These are phyloP conservation scores for Leptosomus discolor DNA, from an alignment of 2,113 vertebrate species.

Conservation along the genomic window DNA sequence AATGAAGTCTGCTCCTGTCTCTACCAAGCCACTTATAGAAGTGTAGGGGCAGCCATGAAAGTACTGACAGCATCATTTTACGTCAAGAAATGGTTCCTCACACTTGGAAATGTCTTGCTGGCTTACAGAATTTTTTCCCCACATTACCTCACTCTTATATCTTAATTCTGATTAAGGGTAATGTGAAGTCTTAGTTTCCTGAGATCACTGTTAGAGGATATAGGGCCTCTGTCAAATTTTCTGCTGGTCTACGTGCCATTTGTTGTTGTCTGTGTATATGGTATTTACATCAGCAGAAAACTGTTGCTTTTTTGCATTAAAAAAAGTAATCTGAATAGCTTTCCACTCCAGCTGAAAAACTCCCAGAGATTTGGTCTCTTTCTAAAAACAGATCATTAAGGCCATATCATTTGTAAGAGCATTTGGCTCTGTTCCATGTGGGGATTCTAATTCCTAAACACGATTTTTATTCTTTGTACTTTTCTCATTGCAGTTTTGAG, in stretches of 20 bases:
- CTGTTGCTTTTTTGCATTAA: background rate
- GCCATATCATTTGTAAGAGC: background rate
- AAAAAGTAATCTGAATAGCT: background rate
- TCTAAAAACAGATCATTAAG: constrained; percentile 4
- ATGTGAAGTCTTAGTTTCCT: background rate
- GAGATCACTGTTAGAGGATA: background rate
- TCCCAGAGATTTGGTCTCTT: background rate
- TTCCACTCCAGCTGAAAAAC: background rate
- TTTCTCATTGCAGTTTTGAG: background rate
- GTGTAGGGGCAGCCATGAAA: background rate
- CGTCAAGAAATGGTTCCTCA: background rate
- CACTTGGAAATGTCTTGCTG: background rate
- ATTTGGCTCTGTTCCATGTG: constrained; percentile 14
- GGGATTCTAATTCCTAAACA: constrained; percentile 9
- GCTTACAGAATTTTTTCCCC: background rate
- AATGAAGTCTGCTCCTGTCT: background rate
- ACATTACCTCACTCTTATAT: background rate
- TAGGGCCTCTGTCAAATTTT: background rate
- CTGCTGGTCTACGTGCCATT: background rate
- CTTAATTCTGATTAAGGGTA: background rate
- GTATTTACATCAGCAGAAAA: background rate
- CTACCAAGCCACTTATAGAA: background rate
- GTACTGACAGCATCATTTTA: background rate
- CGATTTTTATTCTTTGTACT: background rate
- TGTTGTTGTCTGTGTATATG: background rate